Percentiles rank a stretch among this genome's conserved stretches.
phyloP scores from a whole-genome alignment of 1,140 invertebrate species.

The Bursaphelenchus mucronatus region DNA sequence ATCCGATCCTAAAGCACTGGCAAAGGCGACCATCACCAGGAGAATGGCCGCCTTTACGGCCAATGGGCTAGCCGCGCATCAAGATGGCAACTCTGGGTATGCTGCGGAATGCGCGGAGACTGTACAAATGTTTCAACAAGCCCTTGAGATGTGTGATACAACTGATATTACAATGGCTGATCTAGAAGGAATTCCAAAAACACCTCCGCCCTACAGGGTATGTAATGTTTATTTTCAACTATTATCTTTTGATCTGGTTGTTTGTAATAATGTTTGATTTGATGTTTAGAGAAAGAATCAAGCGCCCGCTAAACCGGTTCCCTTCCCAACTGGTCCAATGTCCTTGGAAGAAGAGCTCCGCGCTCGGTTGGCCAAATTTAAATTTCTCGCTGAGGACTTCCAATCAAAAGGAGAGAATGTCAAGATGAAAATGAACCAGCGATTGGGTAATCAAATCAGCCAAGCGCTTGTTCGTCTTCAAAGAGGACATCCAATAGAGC shows the following conservation, averaged over 20 bases:
- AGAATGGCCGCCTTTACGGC: conserved; percentile 1
- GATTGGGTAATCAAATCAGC: conserved; percentile 4
- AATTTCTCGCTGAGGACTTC: background rate
- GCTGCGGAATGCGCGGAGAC: conserved; percentile 20
- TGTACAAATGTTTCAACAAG: conserved; percentile 18
- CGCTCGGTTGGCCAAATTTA: background rate
- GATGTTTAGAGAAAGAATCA: conserved; percentile 4
- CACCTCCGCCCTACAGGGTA: conserved; percentile 18
- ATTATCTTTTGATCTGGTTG: conserved; percentile 3
- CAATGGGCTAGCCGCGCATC: conserved; percentile 1
- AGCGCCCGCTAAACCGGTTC: background rate
- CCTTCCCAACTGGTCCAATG: no score
- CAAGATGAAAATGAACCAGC: conserved; percentile 4
- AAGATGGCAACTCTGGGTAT: conserved; percentile 11
- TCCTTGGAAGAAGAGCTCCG: conserved; percentile 12
- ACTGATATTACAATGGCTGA: conserved; percentile 14
- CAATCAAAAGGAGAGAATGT: conserved; percentile 1
- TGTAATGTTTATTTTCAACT: background rate
- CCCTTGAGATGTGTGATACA: conserved; percentile 3
- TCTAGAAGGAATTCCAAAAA: conserved; percentile 8
- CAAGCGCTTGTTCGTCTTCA: background rate
- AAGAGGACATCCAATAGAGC: conserved; percentile 2
- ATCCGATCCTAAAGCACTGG: conserved; percentile 1
- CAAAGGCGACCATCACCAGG: background rate
- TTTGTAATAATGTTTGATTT: background rate